phyloP scores from a whole-genome alignment of 30 jellyfish, hydroid and myxozoan genomes.

The Sanderia malayensis region DNA sequence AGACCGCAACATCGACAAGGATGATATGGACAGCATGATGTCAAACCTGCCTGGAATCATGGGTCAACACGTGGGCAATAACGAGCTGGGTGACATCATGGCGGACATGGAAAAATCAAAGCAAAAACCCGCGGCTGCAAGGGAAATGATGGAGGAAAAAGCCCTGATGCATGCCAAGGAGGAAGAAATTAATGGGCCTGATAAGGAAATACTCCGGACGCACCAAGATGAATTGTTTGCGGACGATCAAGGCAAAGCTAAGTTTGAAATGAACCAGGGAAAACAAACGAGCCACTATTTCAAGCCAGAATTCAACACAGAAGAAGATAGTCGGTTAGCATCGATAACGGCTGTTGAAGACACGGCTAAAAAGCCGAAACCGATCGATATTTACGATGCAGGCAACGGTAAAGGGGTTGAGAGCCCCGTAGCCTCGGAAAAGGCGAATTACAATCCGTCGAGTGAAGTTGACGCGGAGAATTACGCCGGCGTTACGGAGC shows the following conservation, averaged over 20 bases:
- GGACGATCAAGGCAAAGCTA: not conserved
- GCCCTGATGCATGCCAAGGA: conserved; percentile 1
- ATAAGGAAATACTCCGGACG: not conserved
- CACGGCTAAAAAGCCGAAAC: not conserved
- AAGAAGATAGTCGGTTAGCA: not conserved
- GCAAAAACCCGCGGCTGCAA: conserved; percentile 4
- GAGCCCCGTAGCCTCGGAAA: not conserved
- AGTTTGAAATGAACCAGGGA: not conserved
- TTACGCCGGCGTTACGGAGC: conserved; percentile 55
- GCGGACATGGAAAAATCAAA: conserved; percentile 31
- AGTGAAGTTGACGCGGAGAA: conserved; percentile 16
- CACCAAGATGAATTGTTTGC: not conserved
- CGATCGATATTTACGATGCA: not conserved
- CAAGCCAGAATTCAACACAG: not conserved
- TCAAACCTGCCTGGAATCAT: conserved; percentile 60
- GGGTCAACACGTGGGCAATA: conserved; percentile 48
- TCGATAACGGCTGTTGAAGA: not conserved
- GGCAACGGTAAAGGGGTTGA: not conserved
- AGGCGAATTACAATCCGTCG: too few relatives aligned
- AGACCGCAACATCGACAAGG: conserved; percentile 17
- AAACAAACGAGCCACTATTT: too few relatives aligned
- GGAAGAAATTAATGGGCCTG: not conserved
- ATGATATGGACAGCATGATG: conserved; percentile 31
- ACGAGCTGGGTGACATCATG: conserved; percentile 30
- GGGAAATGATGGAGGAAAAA: not conserved